Evolutionary conservation across 2,888 invertebrate genomes (phyloP).

Genomic region (Laothoe populi): DNA sequence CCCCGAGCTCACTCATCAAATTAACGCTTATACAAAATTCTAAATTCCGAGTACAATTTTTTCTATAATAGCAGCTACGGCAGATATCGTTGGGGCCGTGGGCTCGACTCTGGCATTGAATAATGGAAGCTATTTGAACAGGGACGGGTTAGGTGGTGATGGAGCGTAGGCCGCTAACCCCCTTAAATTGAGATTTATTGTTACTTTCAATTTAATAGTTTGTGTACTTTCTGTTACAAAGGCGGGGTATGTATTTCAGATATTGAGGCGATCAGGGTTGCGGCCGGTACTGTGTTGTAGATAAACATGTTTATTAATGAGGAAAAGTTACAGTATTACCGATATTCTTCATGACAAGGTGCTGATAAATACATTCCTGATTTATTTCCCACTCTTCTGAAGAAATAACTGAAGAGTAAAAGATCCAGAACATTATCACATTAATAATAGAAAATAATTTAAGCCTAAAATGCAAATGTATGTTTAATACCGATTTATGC

Average conservation of each 20-base stretch:
- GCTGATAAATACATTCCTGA: too few relatives aligned
- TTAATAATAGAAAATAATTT: too few relatives aligned
- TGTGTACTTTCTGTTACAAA: constrained; percentile 7
- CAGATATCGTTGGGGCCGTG: constrained; percentile 32
- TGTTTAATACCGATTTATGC: too few relatives aligned
- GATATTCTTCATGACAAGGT: too few relatives aligned
- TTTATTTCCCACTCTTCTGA: too few relatives aligned
- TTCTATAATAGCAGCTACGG: constrained; percentile 23
- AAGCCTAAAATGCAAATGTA: too few relatives aligned
- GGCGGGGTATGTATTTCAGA: not conserved
- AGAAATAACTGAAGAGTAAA: too few relatives aligned
- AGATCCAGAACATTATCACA: too few relatives aligned
- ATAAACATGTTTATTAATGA: not conserved
- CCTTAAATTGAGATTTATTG: constrained; percentile 24
- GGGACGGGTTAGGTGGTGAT: constrained; percentile 15
- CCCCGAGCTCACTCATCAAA: constrained; percentile 23
- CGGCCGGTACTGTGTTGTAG: not conserved
- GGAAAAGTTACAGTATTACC: not conserved
- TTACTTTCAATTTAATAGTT: constrained; percentile 21
- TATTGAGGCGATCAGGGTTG: not conserved
- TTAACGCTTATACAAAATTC: constrained; percentile 25
- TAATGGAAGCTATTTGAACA: constrained; percentile 35
- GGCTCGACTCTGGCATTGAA: constrained; percentile 37
- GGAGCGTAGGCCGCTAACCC: not conserved
- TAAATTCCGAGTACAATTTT: constrained; percentile 18